These are phyloP conservation scores for Pterostichus madidus DNA, from an alignment of 2,888 invertebrate genomes.

Conservation along the genomic window DNA sequence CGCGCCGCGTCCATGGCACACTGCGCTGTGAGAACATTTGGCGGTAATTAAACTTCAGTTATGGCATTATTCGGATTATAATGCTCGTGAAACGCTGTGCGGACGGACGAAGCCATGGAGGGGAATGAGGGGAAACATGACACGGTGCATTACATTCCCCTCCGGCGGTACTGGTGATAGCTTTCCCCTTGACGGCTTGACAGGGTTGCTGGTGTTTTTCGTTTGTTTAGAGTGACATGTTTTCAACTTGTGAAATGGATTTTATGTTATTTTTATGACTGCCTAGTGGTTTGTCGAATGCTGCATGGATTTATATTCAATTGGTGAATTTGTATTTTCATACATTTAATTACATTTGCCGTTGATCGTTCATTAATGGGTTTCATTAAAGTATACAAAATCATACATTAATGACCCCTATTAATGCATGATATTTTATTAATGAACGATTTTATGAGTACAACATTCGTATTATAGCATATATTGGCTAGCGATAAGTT, in stretches of 20 bases:
- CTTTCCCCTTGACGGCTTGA: background rate
- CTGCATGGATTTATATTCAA: no score
- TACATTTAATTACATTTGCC: no score
- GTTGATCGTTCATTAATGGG: no score
- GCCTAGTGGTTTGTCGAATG: no score
- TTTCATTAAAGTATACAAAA: no score
- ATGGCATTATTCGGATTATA: slow-evolving; percentile 64
- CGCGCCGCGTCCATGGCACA: slow-evolving; percentile 47
- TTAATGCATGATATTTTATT: no score
- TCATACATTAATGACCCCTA: no score
- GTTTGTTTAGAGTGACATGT: slow-evolving; percentile 45
- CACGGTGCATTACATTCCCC: slow-evolving; percentile 40
- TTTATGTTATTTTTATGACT: background rate
- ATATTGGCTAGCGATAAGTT: no score
- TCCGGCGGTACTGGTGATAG: slow-evolving; percentile 8
- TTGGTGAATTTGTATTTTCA: no score
- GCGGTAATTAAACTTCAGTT: slow-evolving; percentile 64
- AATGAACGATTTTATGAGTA: no score
- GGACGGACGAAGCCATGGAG: background rate
- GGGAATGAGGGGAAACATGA: slow-evolving; percentile 8
- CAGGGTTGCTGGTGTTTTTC: slow-evolving; percentile 29
- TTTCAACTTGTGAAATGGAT: slow-evolving; percentile 49
- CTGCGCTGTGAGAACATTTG: slow-evolving; percentile 55
- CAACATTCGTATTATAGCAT: no score
- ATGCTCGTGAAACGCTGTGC: slow-evolving; percentile 41